Percentiles rank a stretch among this genome's conserved stretches.
phyloP scores from a whole-genome alignment of 2,113 vertebrate genomes.

The Crocuta crocuta region DNA sequence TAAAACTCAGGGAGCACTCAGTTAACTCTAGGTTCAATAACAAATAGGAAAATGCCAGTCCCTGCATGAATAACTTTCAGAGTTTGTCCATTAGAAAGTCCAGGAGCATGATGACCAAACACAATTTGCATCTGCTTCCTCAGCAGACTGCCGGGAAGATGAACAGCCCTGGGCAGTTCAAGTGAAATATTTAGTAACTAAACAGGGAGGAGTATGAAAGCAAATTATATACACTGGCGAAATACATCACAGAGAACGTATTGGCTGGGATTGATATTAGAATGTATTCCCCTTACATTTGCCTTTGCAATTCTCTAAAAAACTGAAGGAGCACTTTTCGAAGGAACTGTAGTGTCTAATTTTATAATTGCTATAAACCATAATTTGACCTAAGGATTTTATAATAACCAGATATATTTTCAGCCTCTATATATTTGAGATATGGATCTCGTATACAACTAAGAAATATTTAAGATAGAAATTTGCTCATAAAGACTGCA shows the following conservation, averaged over 20 bases:
- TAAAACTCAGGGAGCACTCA: constrained; percentile 7
- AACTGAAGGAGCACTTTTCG: constrained; percentile 7
- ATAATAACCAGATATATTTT: constrained; percentile 28
- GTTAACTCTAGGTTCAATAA: constrained; percentile 58
- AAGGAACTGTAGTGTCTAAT: not conserved
- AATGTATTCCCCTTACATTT: constrained; percentile 41
- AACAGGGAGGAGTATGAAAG: constrained; percentile 61
- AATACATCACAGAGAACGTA: constrained; percentile 63
- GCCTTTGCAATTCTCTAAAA: constrained; percentile 38
- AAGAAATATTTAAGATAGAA: not conserved
- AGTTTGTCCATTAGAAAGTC: constrained; percentile 77
- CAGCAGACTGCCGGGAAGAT: constrained; percentile 67
- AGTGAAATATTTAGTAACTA: constrained; percentile 78
- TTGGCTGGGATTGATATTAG: constrained; percentile 57
- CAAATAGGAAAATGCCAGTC: constrained; percentile 51
- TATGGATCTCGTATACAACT: not conserved
- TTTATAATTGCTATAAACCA: constrained; percentile 61
- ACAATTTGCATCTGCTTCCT: constrained; percentile 76
- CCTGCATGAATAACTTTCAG: constrained; percentile 75
- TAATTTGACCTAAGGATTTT: constrained; percentile 40
- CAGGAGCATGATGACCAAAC: constrained; percentile 66
- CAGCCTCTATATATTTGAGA: not conserved
- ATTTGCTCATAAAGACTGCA: not conserved
- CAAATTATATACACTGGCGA: constrained; percentile 64
- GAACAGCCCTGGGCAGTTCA: constrained; percentile 65